Percentiles rank a stretch among this genome's conserved stretches.
Conservation (phyloP, 2,113 vertebrate genomes). For the Trichechus manatus region DNA sequence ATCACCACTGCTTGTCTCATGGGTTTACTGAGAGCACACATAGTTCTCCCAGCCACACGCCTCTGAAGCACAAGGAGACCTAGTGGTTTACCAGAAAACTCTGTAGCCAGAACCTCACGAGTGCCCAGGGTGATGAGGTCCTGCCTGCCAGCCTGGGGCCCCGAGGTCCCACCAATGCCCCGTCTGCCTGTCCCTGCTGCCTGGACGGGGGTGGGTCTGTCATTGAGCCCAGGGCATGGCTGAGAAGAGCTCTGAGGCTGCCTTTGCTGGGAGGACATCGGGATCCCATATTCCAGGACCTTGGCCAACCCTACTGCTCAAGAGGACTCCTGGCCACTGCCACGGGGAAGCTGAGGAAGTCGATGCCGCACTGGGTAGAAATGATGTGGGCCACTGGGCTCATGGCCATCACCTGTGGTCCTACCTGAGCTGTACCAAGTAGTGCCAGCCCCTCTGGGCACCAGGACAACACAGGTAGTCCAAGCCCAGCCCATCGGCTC, state of each 20-base stretch:
- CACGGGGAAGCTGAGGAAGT: background rate
- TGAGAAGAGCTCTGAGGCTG: background rate
- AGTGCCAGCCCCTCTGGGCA: background rate
- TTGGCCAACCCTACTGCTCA: background rate
- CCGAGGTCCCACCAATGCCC: accelerated
- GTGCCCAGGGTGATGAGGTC: accelerated
- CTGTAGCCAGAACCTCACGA: accelerated
- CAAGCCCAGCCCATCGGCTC: background rate
- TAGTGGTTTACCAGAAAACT: background rate
- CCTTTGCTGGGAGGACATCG: background rate
- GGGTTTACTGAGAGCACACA: background rate
- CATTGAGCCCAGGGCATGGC: background rate
- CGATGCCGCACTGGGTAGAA: too few species aligned
- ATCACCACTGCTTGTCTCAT: too few species aligned
- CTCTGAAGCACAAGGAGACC: accelerated
- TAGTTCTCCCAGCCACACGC: background rate
- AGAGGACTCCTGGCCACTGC: background rate
- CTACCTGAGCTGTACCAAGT: background rate
- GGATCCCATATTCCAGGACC: too few species aligned
- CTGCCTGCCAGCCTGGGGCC: background rate
- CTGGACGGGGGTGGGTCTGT: accelerated
- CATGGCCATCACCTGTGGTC: background rate
- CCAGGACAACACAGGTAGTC: background rate
- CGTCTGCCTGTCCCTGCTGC: accelerated
- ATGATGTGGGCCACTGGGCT: background rate